A percentile compares a stretch with the other conserved stretches of the same genome.
Evolutionary conservation across 2,797 vertebrate genomes (phyloP).

Genomic region (Pteropus rufus): DNA sequence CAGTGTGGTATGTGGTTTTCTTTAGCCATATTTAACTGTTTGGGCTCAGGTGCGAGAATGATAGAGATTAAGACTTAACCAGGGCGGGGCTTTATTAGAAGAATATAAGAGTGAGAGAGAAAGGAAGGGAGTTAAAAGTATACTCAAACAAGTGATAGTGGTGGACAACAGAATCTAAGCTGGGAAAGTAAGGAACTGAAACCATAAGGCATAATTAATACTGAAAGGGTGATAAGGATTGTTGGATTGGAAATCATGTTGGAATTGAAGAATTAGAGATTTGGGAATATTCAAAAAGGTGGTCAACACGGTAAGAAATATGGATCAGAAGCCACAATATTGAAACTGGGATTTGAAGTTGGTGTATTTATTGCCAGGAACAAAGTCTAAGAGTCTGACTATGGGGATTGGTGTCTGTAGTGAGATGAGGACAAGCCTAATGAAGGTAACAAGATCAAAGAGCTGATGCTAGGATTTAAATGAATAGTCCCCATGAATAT

Average conservation of each 20-base stretch:
- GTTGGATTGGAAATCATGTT: not conserved
- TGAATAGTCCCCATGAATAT: not conserved
- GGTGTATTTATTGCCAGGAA: not conserved
- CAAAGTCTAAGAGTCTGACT: not conserved
- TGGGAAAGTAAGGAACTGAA: not conserved
- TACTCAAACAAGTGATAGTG: not conserved
- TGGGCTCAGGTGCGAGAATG: not conserved
- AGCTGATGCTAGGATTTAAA: not conserved
- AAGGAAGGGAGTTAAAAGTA: not conserved
- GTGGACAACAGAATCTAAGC: not conserved
- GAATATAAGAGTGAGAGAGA: not conserved
- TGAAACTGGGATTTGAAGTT: not conserved
- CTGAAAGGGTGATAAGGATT: not conserved
- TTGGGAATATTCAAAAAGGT: not conserved
- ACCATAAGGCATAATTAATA: not conserved
- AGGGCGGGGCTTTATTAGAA: not conserved
- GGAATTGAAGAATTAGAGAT: not conserved
- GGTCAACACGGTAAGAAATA: not conserved
- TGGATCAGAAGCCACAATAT: not conserved
- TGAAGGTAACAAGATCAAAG: not conserved
- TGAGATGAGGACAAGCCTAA: not conserved
- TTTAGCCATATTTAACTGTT: not conserved
- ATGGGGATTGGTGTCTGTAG: not conserved
- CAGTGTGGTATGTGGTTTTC: not conserved
- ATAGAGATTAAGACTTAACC: not conserved